A percentile compares a stretch with the other conserved stretches of the same genome.
Conservation (phyloP, 1,140 invertebrate species). For the Cotesia vestalis region DNA sequence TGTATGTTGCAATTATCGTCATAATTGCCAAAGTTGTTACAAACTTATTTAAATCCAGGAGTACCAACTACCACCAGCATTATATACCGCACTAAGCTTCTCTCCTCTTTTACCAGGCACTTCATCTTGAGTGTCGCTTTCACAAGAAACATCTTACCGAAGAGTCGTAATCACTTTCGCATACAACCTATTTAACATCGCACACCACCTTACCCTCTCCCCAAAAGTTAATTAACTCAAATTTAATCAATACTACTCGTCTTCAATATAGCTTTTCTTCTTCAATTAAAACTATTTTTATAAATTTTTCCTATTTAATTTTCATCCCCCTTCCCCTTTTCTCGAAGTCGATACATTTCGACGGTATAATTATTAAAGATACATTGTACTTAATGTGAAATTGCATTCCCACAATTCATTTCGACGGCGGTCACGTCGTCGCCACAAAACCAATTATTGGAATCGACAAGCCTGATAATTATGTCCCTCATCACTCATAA, state of each 20-base stretch:
- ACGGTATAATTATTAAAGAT: background rate
- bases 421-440: slow-evolving; percentile 18
- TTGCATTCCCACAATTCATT: slow-evolving; percentile 35
- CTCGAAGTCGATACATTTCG: background rate
- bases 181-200: slow-evolving; percentile 18
- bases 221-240: background rate
- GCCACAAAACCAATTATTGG: slow-evolving; percentile 38
- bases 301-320: too few relatives aligned
- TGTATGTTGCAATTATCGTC: slow-evolving; percentile 62
- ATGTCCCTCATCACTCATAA: slow-evolving; percentile 31
- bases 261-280: too few relatives aligned
- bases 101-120: slow-evolving; percentile 29
- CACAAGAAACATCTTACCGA: slow-evolving; percentile 7
- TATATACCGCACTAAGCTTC: slow-evolving; percentile 27
- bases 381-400: slow-evolving; percentile 26
- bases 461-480: slow-evolving; percentile 36
- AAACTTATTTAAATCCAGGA: slow-evolving; percentile 61
- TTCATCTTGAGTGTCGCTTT: slow-evolving; percentile 18
- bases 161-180: slow-evolving; percentile 27
- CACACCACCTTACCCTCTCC: background rate
- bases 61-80: too few relatives aligned
- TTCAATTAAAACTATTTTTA: too few relatives aligned
- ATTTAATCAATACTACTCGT: too few relatives aligned
- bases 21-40: slow-evolving; percentile 62
- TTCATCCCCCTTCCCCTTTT: too few relatives aligned